phyloP scores from a whole-genome alignment of 2,888 invertebrate species.

The Agriopis leucophaearia region DNA sequence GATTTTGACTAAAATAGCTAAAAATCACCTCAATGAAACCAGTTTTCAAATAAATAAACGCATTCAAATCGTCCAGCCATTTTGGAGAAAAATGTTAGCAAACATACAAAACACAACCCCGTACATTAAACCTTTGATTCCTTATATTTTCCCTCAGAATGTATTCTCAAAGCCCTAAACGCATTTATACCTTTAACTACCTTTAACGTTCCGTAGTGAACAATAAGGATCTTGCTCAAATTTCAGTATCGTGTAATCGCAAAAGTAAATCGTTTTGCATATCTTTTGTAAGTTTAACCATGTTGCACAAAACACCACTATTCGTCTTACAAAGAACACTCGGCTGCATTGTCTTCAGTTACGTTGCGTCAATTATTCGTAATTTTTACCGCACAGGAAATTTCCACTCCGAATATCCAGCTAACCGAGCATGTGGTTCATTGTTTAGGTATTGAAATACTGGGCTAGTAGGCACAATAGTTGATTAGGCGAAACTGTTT shows the following conservation, averaged over 20 bases:
- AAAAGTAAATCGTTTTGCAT: neutral
- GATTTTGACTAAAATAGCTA: too few relatives aligned
- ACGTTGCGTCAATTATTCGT: conserved; percentile 25
- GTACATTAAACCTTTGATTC: too few relatives aligned
- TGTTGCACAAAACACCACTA: conserved; percentile 8
- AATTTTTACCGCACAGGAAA: conserved; percentile 30
- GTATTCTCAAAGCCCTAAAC: too few relatives aligned
- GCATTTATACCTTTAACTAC: too few relatives aligned
- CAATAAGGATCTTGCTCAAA: neutral
- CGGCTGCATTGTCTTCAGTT: conserved; percentile 23
- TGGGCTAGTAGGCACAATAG: neutral
- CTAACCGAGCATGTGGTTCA: conserved; percentile 12
- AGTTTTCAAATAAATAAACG: too few relatives aligned
- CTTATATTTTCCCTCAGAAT: too few relatives aligned
- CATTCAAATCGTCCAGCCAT: too few relatives aligned
- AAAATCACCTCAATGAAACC: too few relatives aligned
- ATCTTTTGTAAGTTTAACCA: neutral
- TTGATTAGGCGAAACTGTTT: neutral
- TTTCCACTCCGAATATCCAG: conserved; percentile 28
- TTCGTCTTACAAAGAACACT: conserved; percentile 10
- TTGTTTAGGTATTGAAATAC: conserved; percentile 8
- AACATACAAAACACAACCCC: too few relatives aligned
- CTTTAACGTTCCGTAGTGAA: neutral
- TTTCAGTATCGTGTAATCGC: neutral
- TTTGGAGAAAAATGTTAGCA: too few relatives aligned